phyloP scores from a whole-genome alignment of 2,113 vertebrate species.

The Herpetotheres cachinnans region DNA sequence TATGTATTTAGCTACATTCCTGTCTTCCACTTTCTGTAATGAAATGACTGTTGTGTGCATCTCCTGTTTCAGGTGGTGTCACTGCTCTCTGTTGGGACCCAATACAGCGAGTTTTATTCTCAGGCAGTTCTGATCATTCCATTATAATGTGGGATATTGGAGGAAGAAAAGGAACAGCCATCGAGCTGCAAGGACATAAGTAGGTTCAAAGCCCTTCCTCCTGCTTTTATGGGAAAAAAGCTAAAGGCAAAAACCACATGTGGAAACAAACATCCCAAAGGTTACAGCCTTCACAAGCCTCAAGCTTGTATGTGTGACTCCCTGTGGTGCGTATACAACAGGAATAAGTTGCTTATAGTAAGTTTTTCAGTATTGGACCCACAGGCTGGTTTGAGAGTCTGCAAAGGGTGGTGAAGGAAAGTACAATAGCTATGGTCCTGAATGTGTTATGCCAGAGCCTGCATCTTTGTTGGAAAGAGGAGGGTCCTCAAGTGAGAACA shows the following conservation, averaged over 20 bases:
- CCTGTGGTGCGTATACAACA: not conserved
- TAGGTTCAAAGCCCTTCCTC: slow-evolving; percentile 63
- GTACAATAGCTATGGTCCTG: not conserved
- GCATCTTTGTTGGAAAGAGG: not conserved
- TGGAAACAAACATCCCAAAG: not conserved
- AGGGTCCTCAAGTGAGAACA: not conserved
- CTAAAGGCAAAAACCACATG: not conserved
- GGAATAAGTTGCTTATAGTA: not conserved
- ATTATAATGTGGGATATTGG: slow-evolving; percentile 99
- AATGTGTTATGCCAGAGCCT: not conserved
- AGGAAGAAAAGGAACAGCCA: slow-evolving; percentile 95
- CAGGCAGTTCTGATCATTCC: slow-evolving; percentile 95
- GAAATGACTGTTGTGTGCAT: not conserved
- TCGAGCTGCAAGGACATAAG: slow-evolving; percentile 98
- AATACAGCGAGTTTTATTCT: slow-evolving; percentile 89
- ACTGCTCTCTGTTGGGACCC: slow-evolving; percentile 97
- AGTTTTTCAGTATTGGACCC: not conserved
- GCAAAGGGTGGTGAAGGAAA: not conserved
- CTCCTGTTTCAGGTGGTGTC: slow-evolving; percentile 82
- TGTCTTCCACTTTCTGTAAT: not conserved
- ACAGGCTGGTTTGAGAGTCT: not conserved
- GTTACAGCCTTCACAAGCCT: not conserved
- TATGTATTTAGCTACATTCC: not conserved
- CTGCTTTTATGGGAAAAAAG: not conserved
- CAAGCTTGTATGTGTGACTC: not conserved